phyloP scores from a whole-genome alignment of 2,113 vertebrate species.

The Orycteropus afer region DNA sequence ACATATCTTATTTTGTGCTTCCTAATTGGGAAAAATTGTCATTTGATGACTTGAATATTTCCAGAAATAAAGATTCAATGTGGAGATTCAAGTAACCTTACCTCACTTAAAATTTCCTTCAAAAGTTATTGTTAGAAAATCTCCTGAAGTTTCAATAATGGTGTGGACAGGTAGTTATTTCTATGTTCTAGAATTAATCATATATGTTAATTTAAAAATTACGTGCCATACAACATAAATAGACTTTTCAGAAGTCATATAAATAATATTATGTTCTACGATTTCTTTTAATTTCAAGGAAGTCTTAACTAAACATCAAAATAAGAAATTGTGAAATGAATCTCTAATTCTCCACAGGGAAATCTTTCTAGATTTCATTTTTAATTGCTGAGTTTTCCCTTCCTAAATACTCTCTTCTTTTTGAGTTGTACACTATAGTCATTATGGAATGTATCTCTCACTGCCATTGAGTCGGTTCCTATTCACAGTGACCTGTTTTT shows the following conservation, averaged over 20 bases:
- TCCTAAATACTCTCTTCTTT: background rate
- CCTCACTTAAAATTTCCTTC: background rate
- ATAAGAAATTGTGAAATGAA: background rate
- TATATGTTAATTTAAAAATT: background rate
- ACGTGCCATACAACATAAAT: background rate
- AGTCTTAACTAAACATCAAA: background rate
- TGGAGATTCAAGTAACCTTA: conserved; percentile 13
- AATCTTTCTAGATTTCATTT: background rate
- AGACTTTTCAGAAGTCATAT: background rate
- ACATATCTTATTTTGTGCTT: conserved; percentile 25
- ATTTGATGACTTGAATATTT: conserved; percentile 20
- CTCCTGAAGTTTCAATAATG: background rate
- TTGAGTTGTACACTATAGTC: background rate
- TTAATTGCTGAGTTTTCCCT: background rate
- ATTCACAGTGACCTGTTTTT: too few species aligned
- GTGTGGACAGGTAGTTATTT: background rate
- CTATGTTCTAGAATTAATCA: background rate
- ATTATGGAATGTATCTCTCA: too few species aligned
- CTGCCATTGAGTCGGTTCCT: too few species aligned
- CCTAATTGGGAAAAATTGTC: conserved; percentile 63
- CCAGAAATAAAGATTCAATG: background rate
- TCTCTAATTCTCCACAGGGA: background rate
- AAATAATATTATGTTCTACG: background rate
- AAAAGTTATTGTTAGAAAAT: conserved; percentile 44
- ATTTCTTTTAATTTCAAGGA: background rate